Conservation (phyloP, 2,113 vertebrate species). For the Equus przewalskii region DNA sequence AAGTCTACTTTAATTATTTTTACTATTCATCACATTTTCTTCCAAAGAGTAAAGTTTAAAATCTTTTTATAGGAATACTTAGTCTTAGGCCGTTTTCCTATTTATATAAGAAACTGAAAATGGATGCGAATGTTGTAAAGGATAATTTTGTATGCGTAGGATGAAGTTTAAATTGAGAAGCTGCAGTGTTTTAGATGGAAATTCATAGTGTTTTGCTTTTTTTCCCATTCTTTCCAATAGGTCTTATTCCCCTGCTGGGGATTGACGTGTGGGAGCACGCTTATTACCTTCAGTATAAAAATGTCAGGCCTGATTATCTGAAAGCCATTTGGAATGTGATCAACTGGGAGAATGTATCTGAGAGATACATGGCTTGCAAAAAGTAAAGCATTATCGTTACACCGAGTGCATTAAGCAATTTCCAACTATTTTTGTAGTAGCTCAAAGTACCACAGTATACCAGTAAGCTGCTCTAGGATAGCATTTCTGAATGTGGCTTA, state of each 20-base stretch:
- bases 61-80: neutral
- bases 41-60: slow-evolving; percentile 39
- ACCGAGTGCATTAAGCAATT: slow-evolving; percentile 61
- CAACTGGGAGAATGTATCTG: slow-evolving; percentile 96
- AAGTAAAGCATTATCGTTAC: slow-evolving; percentile 88
- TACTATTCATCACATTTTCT: slow-evolving; percentile 8
- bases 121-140: neutral
- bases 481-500: slow-evolving; percentile 73
- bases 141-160: neutral
- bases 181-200: neutral
- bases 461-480: slow-evolving; percentile 66
- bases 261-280: slow-evolving; percentile 99
- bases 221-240: slow-evolving; percentile 83
- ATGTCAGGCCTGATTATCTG: slow-evolving; percentile 97
- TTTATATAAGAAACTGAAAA: neutral
- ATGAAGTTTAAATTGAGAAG: neutral
- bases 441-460: slow-evolving; percentile 18
- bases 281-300: slow-evolving; percentile 99
- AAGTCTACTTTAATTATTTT: neutral
- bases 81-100: neutral
- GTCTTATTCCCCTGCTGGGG: slow-evolving; percentile 96
- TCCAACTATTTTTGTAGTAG: slow-evolving; percentile 73
- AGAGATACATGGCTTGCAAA: slow-evolving; percentile 92
- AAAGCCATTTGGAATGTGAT: slow-evolving; percentile 99
- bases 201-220: neutral